A percentile compares a stretch with the other conserved stretches of the same genome.
phyloP scores from a whole-genome alignment of 2,888 invertebrate species.

The Euclidia mi region DNA sequence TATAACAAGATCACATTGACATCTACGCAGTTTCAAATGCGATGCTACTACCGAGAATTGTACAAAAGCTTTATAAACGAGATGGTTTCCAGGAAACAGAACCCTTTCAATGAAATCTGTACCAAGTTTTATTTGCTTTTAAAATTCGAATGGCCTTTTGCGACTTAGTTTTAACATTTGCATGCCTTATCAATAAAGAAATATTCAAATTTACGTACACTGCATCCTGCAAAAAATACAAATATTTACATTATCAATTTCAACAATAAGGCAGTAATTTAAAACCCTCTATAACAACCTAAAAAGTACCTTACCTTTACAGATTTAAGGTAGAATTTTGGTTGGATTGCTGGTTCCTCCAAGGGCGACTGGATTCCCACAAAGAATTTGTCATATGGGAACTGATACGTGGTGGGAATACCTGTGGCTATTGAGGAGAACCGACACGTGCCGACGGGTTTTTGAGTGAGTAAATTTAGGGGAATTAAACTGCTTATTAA shows the following conservation, averaged over 20 bases:
- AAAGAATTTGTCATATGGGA: constrained; percentile 67
- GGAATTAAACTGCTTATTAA: not conserved
- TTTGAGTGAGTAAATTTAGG: constrained; percentile 13
- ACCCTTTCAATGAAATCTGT: no score
- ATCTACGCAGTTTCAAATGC: no score
- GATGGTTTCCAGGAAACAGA: no score
- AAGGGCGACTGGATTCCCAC: constrained; percentile 47
- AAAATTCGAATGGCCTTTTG: no score
- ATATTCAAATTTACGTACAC: not conserved
- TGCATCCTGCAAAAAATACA: constrained; percentile 34
- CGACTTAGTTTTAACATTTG: no score
- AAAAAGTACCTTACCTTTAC: not conserved
- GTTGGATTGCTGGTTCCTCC: not conserved
- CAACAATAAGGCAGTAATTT: constrained; percentile 1
- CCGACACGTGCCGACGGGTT: constrained; percentile 44
- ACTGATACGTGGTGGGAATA: constrained; percentile 64
- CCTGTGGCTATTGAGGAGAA: constrained; percentile 41
- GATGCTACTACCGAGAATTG: no score
- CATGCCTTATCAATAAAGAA: no score
- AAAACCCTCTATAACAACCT: not conserved
- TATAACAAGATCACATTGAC: no score
- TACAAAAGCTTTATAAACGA: no score
- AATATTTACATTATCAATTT: constrained; percentile 8
- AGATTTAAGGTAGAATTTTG: constrained; percentile 20
- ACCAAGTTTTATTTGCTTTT: no score